These are phyloP conservation scores for Cheilosia scutellata DNA, from an alignment of 2,888 invertebrate species.

Conservation along the genomic window DNA sequence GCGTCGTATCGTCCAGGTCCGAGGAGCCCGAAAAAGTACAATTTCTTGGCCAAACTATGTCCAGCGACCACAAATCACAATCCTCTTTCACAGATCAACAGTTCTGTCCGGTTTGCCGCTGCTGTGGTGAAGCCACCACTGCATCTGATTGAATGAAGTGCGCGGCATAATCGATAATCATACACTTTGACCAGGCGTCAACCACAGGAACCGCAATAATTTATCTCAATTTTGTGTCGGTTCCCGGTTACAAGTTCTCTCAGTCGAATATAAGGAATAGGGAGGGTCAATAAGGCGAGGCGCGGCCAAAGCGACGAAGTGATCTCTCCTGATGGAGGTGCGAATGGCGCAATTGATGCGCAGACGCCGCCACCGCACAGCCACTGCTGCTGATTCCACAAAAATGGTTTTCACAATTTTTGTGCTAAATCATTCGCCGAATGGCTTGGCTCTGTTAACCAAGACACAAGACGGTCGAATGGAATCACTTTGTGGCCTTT, in stretches of 20 bases:
- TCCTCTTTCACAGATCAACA: constrained; percentile 77
- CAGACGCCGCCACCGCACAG: constrained; percentile 64
- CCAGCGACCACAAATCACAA: constrained; percentile 76
- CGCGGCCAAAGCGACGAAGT: constrained; percentile 39
- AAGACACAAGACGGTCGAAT: constrained; percentile 55
- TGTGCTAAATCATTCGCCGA: constrained; percentile 67
- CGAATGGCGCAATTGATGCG: constrained; percentile 74
- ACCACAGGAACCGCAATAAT: constrained; percentile 78
- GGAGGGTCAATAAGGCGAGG: constrained; percentile 46
- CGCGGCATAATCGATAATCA: constrained; percentile 76
- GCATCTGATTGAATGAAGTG: constrained; percentile 76
- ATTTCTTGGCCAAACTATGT: constrained; percentile 55
- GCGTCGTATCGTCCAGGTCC: not conserved
- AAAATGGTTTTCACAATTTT: constrained; percentile 71
- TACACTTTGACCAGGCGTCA: constrained; percentile 77
- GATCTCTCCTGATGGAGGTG: constrained; percentile 54
- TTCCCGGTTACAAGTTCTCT: constrained; percentile 68
- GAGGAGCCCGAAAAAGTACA: constrained; percentile 42
- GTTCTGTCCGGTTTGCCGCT: constrained; percentile 72
- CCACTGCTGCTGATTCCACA: constrained; percentile 26
- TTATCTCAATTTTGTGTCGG: constrained; percentile 78
- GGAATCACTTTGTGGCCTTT: constrained; percentile 66
- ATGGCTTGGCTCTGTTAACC: constrained; percentile 37
- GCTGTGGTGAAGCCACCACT: constrained; percentile 58
- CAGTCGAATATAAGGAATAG: constrained; percentile 19